Evolutionary conservation across 2,113 vertebrate genomes (phyloP), one percentile per base, ranked within the genome.

Genomic region (Rhinolophus sinicus): DNA sequence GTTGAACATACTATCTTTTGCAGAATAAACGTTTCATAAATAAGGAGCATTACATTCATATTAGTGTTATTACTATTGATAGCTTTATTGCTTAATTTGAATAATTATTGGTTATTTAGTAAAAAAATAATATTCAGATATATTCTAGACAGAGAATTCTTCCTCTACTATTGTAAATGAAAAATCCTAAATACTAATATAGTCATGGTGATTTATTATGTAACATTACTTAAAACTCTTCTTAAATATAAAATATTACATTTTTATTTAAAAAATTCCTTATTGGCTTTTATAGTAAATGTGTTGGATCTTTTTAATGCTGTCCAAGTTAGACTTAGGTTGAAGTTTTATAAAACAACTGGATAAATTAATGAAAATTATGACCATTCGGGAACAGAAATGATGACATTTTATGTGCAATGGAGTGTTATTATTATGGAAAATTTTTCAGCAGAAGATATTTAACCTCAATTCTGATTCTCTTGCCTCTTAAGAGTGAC

Each of bases 341-440:
- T 94, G 50, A 82, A 40, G 24, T 67, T 95, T 94, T 89, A 2
- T 40, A 82, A 78, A 89, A n/a, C 84, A 90, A 70, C 13, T 58
- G 52, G 35, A 60, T 88, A 26, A 50, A 86, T 92, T 77, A 9
- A 62, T 93, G 40, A 65, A 58, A 88, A 89, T 80, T 88, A 54
- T 35, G 30, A 88, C 19, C 73, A 70, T 72, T 85, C 88, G 33
- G 21, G 5, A 83, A 80, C 38, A 60, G 21, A 93, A 80, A 35
- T 62, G 22, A 30, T 28, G 56, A 21, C 3, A 52, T 86, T 84
- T 72, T 70, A 30, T 76, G 1, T 65, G 13, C 28, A 40, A 3
- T 47, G 5, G 8, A 78, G 8, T n/a, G 15, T 44, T 90, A 58
- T 44, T 52, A 5, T 60, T 47, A 54, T 58, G 14, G 38, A 44